Percentiles rank a stretch among this genome's conserved stretches.
These are phyloP conservation scores for Conops quadrifasciatus DNA, from an alignment of 2,888 invertebrate genomes.

Conservation along the genomic window DNA sequence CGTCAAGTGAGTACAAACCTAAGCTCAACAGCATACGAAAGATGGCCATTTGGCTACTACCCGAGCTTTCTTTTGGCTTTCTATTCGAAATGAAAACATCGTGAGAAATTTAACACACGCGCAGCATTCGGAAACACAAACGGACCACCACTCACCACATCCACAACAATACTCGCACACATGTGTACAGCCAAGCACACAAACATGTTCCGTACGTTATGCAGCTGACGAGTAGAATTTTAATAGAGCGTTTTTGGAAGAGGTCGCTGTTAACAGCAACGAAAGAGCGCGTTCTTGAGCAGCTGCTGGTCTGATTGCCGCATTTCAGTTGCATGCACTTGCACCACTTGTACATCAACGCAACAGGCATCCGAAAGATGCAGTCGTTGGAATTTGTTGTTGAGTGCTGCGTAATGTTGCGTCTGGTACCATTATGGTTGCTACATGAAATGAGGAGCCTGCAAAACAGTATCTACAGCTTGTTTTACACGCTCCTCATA, in stretches of 20 bases:
- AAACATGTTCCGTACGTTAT: background rate
- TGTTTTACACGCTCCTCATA: too few relatives aligned
- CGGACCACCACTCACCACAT: background rate
- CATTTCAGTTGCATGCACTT: slow-evolving; percentile 9
- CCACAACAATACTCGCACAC: background rate
- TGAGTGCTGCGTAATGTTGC: background rate
- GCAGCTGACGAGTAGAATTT: background rate
- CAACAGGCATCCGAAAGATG: too few relatives aligned
- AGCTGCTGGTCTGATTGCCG: slow-evolving; percentile 19
- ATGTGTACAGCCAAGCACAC: background rate
- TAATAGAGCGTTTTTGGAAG: slow-evolving; percentile 15
- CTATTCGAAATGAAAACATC: background rate
- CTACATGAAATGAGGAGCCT: background rate
- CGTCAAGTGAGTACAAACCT: background rate
- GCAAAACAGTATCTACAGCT: too few relatives aligned
- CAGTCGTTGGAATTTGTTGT: background rate
- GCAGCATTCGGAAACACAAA: background rate
- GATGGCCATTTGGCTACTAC: background rate
- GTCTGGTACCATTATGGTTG: background rate
- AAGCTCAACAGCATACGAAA: background rate
- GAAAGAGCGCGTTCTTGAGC: slow-evolving; percentile 6
- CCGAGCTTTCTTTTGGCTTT: background rate
- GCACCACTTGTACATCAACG: slow-evolving; percentile 2
- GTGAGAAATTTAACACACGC: background rate
- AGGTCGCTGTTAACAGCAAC: slow-evolving; percentile 12